Percentiles rank a stretch among this genome's conserved stretches.
These are phyloP conservation scores for Melanostigma gelatinosum DNA, from an alignment of 2,113 vertebrate genomes.

Conservation along the genomic window DNA sequence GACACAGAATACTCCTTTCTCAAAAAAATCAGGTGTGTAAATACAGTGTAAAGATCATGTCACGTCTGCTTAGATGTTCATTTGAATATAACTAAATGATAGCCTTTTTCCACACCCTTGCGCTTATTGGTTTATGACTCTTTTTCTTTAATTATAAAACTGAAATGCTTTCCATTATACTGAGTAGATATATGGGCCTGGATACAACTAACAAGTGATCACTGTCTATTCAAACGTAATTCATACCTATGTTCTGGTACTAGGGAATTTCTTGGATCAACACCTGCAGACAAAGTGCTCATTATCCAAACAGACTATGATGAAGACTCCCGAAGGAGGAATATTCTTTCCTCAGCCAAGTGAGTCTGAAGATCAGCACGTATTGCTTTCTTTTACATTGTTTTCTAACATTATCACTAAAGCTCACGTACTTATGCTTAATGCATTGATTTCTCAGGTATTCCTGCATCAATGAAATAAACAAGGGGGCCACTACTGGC, in stretches of 20 bases:
- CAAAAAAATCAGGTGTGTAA: constrained; percentile 85
- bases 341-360: constrained; percentile 57
- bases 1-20: constrained; percentile 90
- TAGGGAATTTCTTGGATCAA: constrained; percentile 49
- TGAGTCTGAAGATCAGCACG: constrained; percentile 13
- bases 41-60: background rate
- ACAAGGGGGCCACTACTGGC: constrained; percentile 1
- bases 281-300: constrained; percentile 33
- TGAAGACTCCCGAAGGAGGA: constrained; percentile 23
- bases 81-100: background rate
- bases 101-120: background rate
- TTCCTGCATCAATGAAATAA: constrained; percentile 48
- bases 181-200: background rate
- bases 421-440: background rate
- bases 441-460: constrained; percentile 37
- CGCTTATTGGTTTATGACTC: background rate
- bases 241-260: background rate
- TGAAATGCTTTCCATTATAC: background rate
- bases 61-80: background rate
- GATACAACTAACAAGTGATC: background rate
- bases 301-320: constrained; percentile 53
- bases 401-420: background rate
- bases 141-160: background rate
- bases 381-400: background rate
- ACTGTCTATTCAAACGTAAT: background rate